These are phyloP conservation scores for Stenchaetothrips biformis DNA, from an alignment of 2,888 invertebrate species.

Conservation along the genomic window DNA sequence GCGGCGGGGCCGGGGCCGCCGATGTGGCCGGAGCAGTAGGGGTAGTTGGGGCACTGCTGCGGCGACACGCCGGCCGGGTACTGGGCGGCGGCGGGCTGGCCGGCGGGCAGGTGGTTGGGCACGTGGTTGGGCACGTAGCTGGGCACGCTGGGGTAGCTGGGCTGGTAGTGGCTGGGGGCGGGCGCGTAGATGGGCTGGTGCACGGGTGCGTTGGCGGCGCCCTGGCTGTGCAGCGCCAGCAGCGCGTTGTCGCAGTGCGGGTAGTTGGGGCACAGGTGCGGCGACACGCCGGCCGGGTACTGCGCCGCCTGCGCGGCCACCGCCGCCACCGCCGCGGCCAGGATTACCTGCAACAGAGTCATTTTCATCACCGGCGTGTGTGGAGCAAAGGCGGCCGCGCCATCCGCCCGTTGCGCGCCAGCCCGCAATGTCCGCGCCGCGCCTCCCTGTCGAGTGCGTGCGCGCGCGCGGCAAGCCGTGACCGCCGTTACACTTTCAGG, in stretches of 20 bases:
- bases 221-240: constrained; percentile 48
- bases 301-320: constrained; percentile 44
- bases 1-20: constrained; percentile 15
- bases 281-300: constrained; percentile 56
- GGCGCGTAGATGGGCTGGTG: constrained; percentile 38
- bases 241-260: constrained; percentile 51
- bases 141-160: constrained; percentile 42
- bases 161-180: neutral
- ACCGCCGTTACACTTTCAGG: too few relatives aligned
- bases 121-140: constrained; percentile 39
- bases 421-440: too few relatives aligned
- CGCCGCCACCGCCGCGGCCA: neutral
- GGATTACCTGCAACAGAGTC: neutral
- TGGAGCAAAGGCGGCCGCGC: too few relatives aligned
- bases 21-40: constrained; percentile 47
- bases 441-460: too few relatives aligned
- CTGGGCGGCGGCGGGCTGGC: constrained; percentile 40
- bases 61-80: constrained; percentile 54
- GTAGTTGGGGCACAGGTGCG: constrained; percentile 57
- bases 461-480: too few relatives aligned
- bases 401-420: too few relatives aligned
- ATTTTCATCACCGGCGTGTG: too few relatives aligned
- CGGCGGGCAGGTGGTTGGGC: neutral
- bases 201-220: constrained; percentile 39
- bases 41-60: constrained; percentile 57